A percentile compares a stretch with the other conserved stretches of the same genome.
These are phyloP conservation scores for Mystacides longicornis DNA, from an alignment of 2,888 invertebrate genomes.

Conservation along the genomic window DNA sequence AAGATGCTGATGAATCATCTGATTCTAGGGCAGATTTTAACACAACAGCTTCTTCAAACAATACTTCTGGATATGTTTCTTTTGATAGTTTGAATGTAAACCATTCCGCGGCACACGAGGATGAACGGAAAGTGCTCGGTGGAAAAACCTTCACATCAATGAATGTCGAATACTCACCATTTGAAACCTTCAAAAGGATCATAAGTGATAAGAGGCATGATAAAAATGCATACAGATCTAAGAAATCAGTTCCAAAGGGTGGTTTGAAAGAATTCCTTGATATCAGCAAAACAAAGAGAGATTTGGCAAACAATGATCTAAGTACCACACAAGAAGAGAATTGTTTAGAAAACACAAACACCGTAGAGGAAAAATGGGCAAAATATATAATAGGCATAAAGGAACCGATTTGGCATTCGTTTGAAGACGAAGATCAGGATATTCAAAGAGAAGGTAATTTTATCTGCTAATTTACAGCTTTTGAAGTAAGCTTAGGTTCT, in stretches of 20 bases:
- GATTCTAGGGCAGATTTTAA: background rate
- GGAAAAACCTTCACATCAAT: background rate
- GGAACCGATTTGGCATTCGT: conserved; percentile 19
- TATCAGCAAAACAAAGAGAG: no score
- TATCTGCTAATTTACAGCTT: no score
- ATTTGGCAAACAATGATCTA: background rate
- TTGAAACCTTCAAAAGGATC: background rate
- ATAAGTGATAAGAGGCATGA: background rate
- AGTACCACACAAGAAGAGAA: background rate
- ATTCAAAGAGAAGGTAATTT: conserved; percentile 20
- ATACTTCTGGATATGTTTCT: background rate
- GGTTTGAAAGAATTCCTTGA: no score
- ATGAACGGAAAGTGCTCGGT: background rate
- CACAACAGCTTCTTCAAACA: background rate
- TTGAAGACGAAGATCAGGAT: conserved; percentile 14
- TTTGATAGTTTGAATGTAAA: background rate
- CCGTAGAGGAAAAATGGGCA: conserved; percentile 5
- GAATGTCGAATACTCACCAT: background rate
- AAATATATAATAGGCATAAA: conserved; percentile 8
- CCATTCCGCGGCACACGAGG: background rate
- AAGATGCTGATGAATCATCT: background rate
- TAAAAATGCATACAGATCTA: background rate
- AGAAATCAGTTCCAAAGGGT: no score
- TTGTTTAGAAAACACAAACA: conserved; percentile 2
- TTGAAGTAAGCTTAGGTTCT: no score